Conservation (phyloP, 2,888 invertebrate genomes). For the Oscheius onirici region DNA sequence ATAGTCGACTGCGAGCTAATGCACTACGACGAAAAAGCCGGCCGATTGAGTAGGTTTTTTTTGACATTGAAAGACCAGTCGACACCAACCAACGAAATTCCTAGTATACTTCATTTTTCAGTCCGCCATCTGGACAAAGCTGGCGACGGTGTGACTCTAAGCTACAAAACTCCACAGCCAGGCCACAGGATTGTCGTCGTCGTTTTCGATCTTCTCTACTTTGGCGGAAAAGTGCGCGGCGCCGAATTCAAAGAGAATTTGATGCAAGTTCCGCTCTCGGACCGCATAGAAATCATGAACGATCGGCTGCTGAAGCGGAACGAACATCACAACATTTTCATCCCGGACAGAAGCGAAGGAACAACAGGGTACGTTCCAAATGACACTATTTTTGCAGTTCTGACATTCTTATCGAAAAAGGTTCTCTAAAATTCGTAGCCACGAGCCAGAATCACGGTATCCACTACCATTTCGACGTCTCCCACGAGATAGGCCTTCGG, state of each 20-base stretch:
- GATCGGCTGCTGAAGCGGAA: constrained; percentile 45
- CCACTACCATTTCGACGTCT: no score
- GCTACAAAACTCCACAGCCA: constrained; percentile 24
- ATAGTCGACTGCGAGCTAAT: constrained; percentile 68
- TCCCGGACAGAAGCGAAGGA: constrained; percentile 45
- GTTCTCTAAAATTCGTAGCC: no score
- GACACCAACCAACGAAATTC: no score
- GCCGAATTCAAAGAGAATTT: constrained; percentile 49
- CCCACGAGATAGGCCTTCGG: no score
- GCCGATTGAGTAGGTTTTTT: background rate
- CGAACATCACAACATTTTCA: constrained; percentile 43
- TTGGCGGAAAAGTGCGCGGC: constrained; percentile 57
- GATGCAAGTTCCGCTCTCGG: constrained; percentile 20
- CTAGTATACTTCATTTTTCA: no score
- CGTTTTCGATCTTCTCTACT: constrained; percentile 65
- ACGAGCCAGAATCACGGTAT: no score
- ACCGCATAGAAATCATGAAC: constrained; percentile 44
- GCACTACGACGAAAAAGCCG: constrained; percentile 31
- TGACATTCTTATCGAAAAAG: background rate
- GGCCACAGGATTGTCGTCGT: constrained; percentile 48
- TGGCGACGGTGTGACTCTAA: constrained; percentile 18
- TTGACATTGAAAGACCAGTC: no score
- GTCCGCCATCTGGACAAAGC: constrained; percentile 30
- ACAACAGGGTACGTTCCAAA: constrained; percentile 38
- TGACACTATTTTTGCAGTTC: background rate